phyloP scores from a whole-genome alignment of 2,113 vertebrate species.

The Xyliphius kryptos region DNA sequence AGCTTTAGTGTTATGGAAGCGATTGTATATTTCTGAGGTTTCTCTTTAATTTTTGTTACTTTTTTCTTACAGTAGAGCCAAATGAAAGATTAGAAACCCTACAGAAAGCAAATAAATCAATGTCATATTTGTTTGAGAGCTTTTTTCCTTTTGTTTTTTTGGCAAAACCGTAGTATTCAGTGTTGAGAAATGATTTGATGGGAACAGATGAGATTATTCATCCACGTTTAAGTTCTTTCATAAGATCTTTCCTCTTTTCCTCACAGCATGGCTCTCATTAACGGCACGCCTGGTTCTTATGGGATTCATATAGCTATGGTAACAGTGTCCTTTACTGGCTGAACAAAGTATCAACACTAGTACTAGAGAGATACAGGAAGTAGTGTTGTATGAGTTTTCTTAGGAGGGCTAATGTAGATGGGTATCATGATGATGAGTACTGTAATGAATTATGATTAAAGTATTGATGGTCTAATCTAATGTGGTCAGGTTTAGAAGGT shows the following conservation, averaged over 20 bases:
- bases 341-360: too few relatives aligned
- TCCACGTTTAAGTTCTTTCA: background rate
- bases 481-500: too few relatives aligned
- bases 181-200: background rate
- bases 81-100: background rate
- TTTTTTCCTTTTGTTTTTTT: constrained; percentile 13
- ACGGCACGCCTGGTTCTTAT: too few relatives aligned
- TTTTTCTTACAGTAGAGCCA: constrained; percentile 18
- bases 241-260: background rate
- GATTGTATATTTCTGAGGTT: constrained; percentile 29
- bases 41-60: constrained; percentile 11
- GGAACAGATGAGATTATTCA: background rate
- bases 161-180: background rate
- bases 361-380: too few relatives aligned
- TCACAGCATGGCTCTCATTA: too few relatives aligned
- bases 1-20: constrained; percentile 14
- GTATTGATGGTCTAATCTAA: too few relatives aligned
- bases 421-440: too few relatives aligned
- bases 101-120: constrained; percentile 28
- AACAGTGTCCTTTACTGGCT: too few relatives aligned
- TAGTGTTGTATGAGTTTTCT: too few relatives aligned
- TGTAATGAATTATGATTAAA: too few relatives aligned
- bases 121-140: constrained; percentile 28
- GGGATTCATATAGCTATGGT: too few relatives aligned
- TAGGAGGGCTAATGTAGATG: too few relatives aligned